Evolutionary conservation across 2,888 invertebrate genomes (phyloP), one percentile per base, ranked within the genome.

Genomic region (Rhingia campestris): DNA sequence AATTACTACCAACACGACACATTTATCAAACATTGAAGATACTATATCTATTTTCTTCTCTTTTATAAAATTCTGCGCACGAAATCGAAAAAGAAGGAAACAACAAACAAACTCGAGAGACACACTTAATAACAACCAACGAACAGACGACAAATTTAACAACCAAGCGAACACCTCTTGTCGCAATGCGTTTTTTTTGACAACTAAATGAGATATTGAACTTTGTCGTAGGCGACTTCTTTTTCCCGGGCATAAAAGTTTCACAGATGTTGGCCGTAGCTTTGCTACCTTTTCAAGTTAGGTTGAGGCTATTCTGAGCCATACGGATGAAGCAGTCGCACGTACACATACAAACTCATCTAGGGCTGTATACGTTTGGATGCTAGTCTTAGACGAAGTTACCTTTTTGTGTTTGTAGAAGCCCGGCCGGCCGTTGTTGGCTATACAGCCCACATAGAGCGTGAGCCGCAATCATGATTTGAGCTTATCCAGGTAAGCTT

Each of bases 161-260:
- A 58, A 22, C 56, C 45, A 64, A 53, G 53, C 53, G 63, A 30
- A 79, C 73, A 82, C 82, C 79, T 82, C 79, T 79, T 45, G 47
- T 82, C 82, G 63, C 73, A 69, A 64, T 82, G 73, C 79, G 82
- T 74, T 79, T 79, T 82, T 79, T 79, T 79, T 63, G 82, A 73
- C 79, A 79, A 82, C 82, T 82, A 67, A 82, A 63, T 73, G 10
- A 67, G 73, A 56, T 41, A 63, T 72, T 73, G 49, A 63, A 61
- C 56, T 82, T 79, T 58, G 35, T 51, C 67, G 49, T 73, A 79
- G 63, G 37, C 64, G 75, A 64, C 67, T 82, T 82, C 73, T 74
- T 82, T 22, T 22, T 69, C 51, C 43, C 53, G 66, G 35, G 22
- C 58, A 58, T 43, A 58, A 39, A 66, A 74, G 73, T 73, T 72